Base-by-base conservation (phyloP, 2,888 invertebrate species). In the Tuta absoluta region DNA sequence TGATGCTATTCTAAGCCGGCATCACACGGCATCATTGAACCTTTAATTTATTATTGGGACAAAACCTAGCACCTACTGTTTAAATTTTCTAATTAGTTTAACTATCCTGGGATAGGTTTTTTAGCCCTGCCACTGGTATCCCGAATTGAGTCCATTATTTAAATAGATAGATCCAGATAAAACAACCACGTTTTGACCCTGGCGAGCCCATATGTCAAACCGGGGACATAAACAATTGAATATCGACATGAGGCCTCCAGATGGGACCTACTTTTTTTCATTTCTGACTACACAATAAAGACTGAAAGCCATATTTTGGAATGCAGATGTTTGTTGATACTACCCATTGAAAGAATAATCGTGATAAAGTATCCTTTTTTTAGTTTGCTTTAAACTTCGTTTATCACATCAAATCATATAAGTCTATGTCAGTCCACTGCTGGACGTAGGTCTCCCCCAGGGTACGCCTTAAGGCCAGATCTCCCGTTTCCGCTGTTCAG, bases 241-340 rank as follows among this genome's bases (percentile, higher is more conserved):
- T 41, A 59, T 23, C 38, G 21, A 21, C 80, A 80, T 75, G 71
- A 70, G 75, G 78, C 66, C 67, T 71, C 72, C 81, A 81, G 78
- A 80, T 79, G 79, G 70, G 53, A 41, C 23, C 33, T 33, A 33
- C 17, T 14, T 12, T 23, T 12, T 12, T 21, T 33, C 33, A 23
- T 21, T 21, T 28, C n/a, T 28, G 33, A 37, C 38, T 21, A 48
- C 41, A 62, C 33, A 8, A 33, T 28, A 10, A 57, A 14, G 61
- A 21, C 38, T 41, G 53, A 49, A 65, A 65, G 64, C 63, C 67
- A 58, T 17, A 51, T 57, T 65, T 67, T 59, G 24, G 37, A n/a
- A 58, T 56, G 57, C 67, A 67, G 63, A 63, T 67, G 67, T 67
- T 62, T 23, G 49, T 11, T 21, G 10, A 19, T 3, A n/a, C 1